Evolutionary conservation across 1,140 invertebrate species (phyloP).

Genomic region (Aphidius gifuensis): DNA sequence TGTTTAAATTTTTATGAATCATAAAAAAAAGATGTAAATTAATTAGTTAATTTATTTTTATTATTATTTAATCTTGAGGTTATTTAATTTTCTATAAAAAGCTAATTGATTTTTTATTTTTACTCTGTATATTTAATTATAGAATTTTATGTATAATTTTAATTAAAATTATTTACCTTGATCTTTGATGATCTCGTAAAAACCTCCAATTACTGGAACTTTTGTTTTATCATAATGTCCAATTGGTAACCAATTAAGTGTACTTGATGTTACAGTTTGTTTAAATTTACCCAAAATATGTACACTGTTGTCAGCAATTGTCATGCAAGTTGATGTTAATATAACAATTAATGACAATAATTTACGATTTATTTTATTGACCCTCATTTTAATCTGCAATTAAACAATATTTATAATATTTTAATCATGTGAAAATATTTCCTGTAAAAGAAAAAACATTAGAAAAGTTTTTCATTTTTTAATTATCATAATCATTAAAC

Average conservation of each 20-base stretch:
- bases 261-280: conserved; percentile 58
- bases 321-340: conserved; percentile 26
- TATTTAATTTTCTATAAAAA: no score
- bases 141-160: no score
- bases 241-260: conserved; percentile 57
- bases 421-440: conserved; percentile 1
- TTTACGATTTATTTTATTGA: conserved; percentile 26
- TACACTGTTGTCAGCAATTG: conserved; percentile 45
- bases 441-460: no score
- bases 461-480: no score
- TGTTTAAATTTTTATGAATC: no score
- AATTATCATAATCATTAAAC: no score
- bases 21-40: no score
- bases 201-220: conserved; percentile 58
- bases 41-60: no score
- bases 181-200: conserved; percentile 43
- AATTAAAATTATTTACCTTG: conserved; percentile 29
- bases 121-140: no score
- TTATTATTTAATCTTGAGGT: no score
- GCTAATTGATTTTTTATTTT: no score
- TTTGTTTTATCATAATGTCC: conserved; percentile 45
- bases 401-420: conserved; percentile 5
- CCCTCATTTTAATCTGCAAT: conserved; percentile 38
- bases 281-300: conserved; percentile 47
- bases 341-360: conserved; percentile 31